A percentile compares a stretch with the other conserved stretches of the same genome.
phyloP scores from a whole-genome alignment of 2,113 vertebrate genomes.

The Addax nasomaculatus region DNA sequence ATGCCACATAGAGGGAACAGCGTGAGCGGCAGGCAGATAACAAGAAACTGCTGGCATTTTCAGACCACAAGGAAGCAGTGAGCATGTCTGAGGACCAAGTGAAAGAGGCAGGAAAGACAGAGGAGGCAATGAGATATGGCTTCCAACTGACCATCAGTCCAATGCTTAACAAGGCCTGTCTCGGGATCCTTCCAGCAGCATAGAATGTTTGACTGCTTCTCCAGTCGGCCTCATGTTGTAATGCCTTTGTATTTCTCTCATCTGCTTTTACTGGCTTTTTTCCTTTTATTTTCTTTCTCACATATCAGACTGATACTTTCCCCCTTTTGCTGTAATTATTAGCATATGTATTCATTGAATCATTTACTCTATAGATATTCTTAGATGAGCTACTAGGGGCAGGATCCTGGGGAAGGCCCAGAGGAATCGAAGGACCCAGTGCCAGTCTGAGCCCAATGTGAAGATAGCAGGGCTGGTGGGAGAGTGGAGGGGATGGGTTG shows the following conservation, averaged over 20 bases:
- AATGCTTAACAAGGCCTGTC: fast-evolving
- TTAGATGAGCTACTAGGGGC: neutral
- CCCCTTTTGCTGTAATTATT: neutral
- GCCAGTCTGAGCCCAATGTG: neutral
- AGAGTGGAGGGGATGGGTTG: no score
- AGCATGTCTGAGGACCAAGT: neutral
- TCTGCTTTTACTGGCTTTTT: neutral
- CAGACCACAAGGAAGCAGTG: neutral
- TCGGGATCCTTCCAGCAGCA: fast-evolving
- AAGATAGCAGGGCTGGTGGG: neutral
- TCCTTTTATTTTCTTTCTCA: neutral
- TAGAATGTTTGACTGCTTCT: neutral
- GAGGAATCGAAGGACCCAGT: neutral
- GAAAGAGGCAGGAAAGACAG: neutral
- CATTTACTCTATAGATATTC: neutral
- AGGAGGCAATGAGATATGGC: no score
- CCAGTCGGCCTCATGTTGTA: fast-evolving
- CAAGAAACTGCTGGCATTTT: neutral
- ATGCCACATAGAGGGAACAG: neutral
- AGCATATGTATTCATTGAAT: neutral
- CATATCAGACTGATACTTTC: neutral
- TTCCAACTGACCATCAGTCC: neutral
- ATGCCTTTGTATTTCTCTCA: neutral
- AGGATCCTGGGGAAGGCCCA: neutral
- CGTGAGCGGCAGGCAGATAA: neutral